phyloP scores from a whole-genome alignment of 2,888 invertebrate species.

The Oscheius sp. region DNA sequence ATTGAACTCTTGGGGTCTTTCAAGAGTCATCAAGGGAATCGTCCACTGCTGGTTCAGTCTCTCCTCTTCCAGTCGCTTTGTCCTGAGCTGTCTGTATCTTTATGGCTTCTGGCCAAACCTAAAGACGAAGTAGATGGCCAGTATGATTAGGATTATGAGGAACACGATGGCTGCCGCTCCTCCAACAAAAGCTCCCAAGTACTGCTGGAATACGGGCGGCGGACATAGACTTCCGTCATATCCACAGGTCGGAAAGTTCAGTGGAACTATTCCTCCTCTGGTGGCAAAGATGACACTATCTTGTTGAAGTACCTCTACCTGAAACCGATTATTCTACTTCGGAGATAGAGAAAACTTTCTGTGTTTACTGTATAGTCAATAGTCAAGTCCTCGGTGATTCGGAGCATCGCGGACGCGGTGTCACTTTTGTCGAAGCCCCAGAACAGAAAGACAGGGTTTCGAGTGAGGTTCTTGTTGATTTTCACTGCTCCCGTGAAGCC shows the following conservation, averaged over 20 bases:
- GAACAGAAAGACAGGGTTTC: slow-evolving; percentile 47
- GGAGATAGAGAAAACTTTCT: background rate
- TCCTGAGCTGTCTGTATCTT: slow-evolving; percentile 9
- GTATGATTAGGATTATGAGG: slow-evolving; percentile 4
- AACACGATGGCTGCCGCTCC: slow-evolving; percentile 20
- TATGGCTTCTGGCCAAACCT: background rate
- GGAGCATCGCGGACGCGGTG: slow-evolving; percentile 37
- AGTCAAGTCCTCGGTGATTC: slow-evolving; percentile 40
- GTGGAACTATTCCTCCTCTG: slow-evolving; percentile 25
- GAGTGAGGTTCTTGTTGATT: slow-evolving; percentile 47
- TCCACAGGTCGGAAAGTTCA: slow-evolving; percentile 36
- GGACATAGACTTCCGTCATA: slow-evolving; percentile 44
- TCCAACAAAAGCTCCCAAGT: slow-evolving; percentile 47
- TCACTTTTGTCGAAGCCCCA: slow-evolving; percentile 42
- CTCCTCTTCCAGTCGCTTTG: slow-evolving; percentile 32
- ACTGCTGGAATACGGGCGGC: slow-evolving; percentile 50
- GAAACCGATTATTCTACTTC: too few species aligned
- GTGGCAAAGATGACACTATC: slow-evolving; percentile 11
- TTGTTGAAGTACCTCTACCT: slow-evolving; percentile 24
- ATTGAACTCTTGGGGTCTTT: slow-evolving; percentile 37
- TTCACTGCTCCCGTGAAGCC: slow-evolving; percentile 53
- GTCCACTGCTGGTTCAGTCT: slow-evolving; percentile 38
- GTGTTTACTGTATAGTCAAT: slow-evolving; percentile 21
- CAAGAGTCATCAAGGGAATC: slow-evolving; percentile 36
- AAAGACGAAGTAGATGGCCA: slow-evolving; percentile 13